phyloP scores from a whole-genome alignment of 1,140 invertebrate species.

The Drosophila busckii region DNA sequence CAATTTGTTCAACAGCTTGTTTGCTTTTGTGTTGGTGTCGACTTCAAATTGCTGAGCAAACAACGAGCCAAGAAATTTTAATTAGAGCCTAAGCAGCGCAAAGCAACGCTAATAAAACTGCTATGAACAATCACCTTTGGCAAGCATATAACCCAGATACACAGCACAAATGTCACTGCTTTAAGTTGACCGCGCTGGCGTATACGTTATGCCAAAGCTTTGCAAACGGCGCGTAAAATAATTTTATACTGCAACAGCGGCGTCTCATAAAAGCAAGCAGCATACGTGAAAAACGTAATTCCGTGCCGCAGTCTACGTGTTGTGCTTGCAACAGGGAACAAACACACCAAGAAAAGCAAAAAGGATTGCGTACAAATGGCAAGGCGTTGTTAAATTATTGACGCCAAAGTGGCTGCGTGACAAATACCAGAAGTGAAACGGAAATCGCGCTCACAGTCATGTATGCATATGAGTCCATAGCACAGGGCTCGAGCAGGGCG shows the following conservation, averaged over 20 bases:
- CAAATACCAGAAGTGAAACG: neutral
- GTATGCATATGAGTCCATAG: conserved; percentile 6
- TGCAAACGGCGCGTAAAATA: conserved; percentile 19
- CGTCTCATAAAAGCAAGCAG: conserved; percentile 25
- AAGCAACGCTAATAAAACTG: too few relatives aligned
- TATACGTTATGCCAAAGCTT: conserved; percentile 36
- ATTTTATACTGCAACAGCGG: conserved; percentile 32
- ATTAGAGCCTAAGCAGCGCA: neutral
- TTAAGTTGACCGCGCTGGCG: conserved; percentile 27
- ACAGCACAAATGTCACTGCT: conserved; percentile 11
- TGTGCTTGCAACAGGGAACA: too few relatives aligned
- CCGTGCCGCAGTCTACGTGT: too few relatives aligned
- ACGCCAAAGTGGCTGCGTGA: conserved; percentile 3
- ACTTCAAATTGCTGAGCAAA: too few relatives aligned
- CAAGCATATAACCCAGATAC: too few relatives aligned
- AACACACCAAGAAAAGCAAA: too few relatives aligned
- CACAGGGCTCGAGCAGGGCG: conserved; percentile 11
- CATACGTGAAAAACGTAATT: conserved; percentile 7
- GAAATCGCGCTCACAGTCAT: neutral
- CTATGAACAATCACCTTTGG: neutral
- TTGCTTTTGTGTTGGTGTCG: neutral
- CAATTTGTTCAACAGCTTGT: neutral
- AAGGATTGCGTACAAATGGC: conserved; percentile 17
- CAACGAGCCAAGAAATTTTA: too few relatives aligned
- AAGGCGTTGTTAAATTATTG: conserved; percentile 21